Base-by-base conservation (phyloP, 2,797 vertebrate genomes). In the Tauraco hartlaubi region DNA sequence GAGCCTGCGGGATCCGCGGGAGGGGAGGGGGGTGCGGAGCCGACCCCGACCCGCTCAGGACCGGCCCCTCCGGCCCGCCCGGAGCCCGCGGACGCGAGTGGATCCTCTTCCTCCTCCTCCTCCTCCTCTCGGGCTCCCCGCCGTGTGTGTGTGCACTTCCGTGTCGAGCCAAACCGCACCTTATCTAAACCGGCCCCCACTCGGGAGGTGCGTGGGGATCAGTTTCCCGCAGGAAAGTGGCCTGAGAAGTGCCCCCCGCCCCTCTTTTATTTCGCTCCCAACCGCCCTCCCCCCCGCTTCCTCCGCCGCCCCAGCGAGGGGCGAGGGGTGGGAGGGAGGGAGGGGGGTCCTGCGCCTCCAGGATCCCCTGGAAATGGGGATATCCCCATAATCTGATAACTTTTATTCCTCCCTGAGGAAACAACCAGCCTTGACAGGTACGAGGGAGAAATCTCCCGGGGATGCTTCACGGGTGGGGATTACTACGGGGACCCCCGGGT, bases 201-300 rank as follows among this genome's bases (percentile, higher is more conserved):
- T 5, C 31, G 17, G 21, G 74, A 8, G 11, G 9, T 10, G 63
- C 44, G 41, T 48, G 58, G 41, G 63, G 41, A 2, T 23, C 9
- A 6, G 5, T 23, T 56, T 8, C 16, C 39, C 22, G 5, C 26
- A 59, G 28, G 2, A 22, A 54, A 3, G 11, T 15, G 29, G 17
- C 4, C 66, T 10, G n/a, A 29, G 51, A 6, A 20, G 33, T 31
- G 4, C 10, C 29, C 26, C n/a, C 13, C 4, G 39, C 2, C 1
- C 5, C 6, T 2, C 43, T 29, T 20, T 55, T 25, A 43, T 43
- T 71, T 22, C 12, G 3, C 22, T 52, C 14, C 9, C 12, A 29
- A 4, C 0, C 15, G 25, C 37, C 35, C 25, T 6, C 11, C 4
- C 16, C 7, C 9, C n/a, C 16, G n/a, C 28, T 15, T 7, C n/a